phyloP scores from a whole-genome alignment of 1,140 invertebrate species.

The Dreissena polymorpha region DNA sequence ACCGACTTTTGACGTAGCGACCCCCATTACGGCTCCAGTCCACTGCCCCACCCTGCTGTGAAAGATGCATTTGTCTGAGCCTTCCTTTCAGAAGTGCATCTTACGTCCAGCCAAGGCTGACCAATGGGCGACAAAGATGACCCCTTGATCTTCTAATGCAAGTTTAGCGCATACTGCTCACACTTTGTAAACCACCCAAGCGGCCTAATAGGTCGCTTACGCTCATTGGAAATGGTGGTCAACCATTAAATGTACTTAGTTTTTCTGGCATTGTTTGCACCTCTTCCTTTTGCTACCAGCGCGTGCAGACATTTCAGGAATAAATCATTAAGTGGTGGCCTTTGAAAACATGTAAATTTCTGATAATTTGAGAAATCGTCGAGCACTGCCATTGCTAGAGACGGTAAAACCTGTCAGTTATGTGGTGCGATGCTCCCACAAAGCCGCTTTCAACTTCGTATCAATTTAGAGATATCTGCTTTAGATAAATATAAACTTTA shows the following conservation, averaged over 20 bases:
- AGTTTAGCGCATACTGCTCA: slow-evolving; percentile 48
- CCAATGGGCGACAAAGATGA: slow-evolving; percentile 42
- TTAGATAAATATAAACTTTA: background rate
- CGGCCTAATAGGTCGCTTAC: background rate
- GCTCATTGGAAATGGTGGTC: slow-evolving; percentile 27
- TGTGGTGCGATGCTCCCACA: too few relatives aligned
- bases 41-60: slow-evolving; percentile 30
- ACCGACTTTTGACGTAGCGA: background rate
- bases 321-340: slow-evolving; percentile 18
- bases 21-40: background rate
- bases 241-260: slow-evolving; percentile 49
- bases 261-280: slow-evolving; percentile 10
- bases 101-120: slow-evolving; percentile 24
- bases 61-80: slow-evolving; percentile 47
- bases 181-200: slow-evolving; percentile 23
- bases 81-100: slow-evolving; percentile 19
- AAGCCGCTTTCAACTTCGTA: too few relatives aligned
- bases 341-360: slow-evolving; percentile 25
- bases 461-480: background rate
- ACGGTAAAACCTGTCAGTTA: background rate
- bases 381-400: background rate
- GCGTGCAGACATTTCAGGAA: slow-evolving; percentile 31
- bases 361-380: background rate
- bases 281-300: slow-evolving; percentile 37
- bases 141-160: slow-evolving; percentile 54